A percentile compares a stretch with the other conserved stretches of the same genome.
Evolutionary conservation across 1,140 invertebrate species (phyloP).

Genomic region (Philaenus spumarius): DNA sequence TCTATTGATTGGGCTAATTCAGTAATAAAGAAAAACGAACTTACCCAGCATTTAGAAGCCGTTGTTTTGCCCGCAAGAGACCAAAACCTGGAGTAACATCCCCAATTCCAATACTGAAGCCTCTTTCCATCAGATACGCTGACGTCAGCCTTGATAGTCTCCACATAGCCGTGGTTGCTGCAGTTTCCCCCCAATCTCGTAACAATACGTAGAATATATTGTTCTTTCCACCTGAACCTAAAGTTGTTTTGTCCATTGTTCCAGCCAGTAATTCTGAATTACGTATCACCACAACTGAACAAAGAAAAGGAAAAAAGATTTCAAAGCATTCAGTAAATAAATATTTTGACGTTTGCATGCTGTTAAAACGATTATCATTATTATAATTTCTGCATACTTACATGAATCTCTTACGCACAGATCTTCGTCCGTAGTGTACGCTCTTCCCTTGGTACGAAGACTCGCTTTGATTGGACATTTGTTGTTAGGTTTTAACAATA

Average conservation of each 20-base stretch:
- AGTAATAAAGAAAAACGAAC: too few species aligned
- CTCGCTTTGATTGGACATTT: conserved; percentile 74
- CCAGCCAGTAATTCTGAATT: conserved; percentile 91
- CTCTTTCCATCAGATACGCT: conserved; percentile 86
- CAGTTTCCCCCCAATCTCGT: conserved; percentile 85
- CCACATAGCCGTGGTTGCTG: conserved; percentile 88
- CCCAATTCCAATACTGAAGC: conserved; percentile 96
- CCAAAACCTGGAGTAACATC: conserved; percentile 89
- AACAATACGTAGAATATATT: conserved; percentile 96
- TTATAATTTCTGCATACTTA: conserved; percentile 47
- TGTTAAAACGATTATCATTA: too few species aligned
- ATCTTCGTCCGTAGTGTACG: conserved; percentile 78
- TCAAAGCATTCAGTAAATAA: too few species aligned
- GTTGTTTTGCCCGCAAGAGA: conserved; percentile 74
- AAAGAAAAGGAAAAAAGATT: conserved; percentile 22
- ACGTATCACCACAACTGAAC: conserved; percentile 77
- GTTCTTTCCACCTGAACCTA: conserved; percentile 94
- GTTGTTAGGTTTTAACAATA: conserved; percentile 82
- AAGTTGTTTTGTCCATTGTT: conserved; percentile 85
- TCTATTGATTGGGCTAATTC: too few species aligned
- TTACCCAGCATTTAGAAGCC: conserved; percentile 70
- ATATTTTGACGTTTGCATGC: too few species aligned
- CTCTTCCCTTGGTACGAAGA: conserved; percentile 85
- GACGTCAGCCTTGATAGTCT: conserved; percentile 80
- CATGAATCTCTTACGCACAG: conserved; percentile 87